phyloP scores from a whole-genome alignment of 2,113 vertebrate genomes.

The Orientallactaga bullata region DNA sequence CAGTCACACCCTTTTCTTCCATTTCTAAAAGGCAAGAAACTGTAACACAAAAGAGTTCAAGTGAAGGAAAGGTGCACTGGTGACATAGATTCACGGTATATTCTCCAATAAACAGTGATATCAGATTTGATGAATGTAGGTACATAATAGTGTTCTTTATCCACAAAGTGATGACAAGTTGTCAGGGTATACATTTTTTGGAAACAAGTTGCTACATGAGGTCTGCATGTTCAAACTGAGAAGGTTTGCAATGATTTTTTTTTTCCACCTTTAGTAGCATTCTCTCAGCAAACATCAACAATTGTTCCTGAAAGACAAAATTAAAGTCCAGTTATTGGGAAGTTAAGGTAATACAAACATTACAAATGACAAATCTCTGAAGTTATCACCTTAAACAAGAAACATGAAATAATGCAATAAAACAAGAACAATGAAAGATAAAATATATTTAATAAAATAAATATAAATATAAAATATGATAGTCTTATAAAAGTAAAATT shows the following conservation, averaged over 20 bases:
- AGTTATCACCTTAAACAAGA: neutral
- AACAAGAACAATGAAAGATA: neutral
- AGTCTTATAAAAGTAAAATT: neutral
- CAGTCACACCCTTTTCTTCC: neutral
- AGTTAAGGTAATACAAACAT: too few species aligned
- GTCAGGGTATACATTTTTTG: neutral
- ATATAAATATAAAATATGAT: too few species aligned
- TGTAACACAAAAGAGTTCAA: neutral
- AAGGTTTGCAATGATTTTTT: too few species aligned
- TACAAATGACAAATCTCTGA: neutral
- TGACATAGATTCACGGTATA: neutral
- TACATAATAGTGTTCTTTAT: neutral
- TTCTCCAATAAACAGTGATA: neutral
- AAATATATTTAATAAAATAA: neutral
- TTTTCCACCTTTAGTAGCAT: too few species aligned
- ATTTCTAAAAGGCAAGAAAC: neutral
- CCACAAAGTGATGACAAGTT: neutral
- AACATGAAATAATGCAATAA: neutral
- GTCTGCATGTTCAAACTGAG: neutral
- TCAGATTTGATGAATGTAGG: neutral
- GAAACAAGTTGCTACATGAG: neutral
- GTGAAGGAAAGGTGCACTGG: neutral
- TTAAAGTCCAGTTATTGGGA: neutral
- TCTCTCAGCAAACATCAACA: neutral
- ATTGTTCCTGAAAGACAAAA: neutral